Conservation (phyloP, 2,888 invertebrate species). For the Rutpela maculata region DNA sequence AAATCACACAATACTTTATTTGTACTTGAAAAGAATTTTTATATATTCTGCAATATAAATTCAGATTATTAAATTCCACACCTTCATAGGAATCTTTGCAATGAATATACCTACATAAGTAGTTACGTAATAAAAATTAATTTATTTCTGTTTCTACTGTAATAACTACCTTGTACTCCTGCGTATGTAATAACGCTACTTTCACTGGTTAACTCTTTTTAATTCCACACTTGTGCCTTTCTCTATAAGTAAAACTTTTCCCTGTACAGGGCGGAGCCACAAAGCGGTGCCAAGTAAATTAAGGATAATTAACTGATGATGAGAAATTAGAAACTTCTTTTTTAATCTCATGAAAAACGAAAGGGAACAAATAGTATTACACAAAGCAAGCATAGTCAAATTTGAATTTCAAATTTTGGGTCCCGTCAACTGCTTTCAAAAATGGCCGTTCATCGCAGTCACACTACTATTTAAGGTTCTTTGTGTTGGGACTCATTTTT, state of each 20-base stretch:
- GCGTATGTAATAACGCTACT: constrained; percentile 38
- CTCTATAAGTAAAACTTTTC: constrained; percentile 39
- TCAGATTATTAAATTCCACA: constrained; percentile 25
- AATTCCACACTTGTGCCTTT: constrained; percentile 41
- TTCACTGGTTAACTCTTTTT: constrained; percentile 45
- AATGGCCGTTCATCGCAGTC: no score
- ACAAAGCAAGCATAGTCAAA: no score
- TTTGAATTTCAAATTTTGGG: no score
- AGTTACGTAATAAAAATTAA: constrained; percentile 52
- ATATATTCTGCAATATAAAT: not conserved
- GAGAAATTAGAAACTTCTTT: no score
- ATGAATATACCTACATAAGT: not conserved
- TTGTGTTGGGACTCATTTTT: no score
- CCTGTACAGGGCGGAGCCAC: constrained; percentile 17
- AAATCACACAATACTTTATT: constrained; percentile 14
- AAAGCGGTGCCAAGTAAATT: no score
- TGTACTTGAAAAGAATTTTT: constrained; percentile 44
- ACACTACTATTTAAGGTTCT: no score
- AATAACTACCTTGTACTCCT: constrained; percentile 30
- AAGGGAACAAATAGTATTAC: no score
- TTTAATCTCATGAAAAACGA: no score
- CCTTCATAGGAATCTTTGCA: constrained; percentile 37
- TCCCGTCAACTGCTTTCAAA: no score
- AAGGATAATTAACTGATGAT: no score
- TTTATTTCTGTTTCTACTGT: constrained; percentile 52